Evolutionary conservation across 2,113 vertebrate species (phyloP).

Genomic region (Rhodinocichla rosea): DNA sequence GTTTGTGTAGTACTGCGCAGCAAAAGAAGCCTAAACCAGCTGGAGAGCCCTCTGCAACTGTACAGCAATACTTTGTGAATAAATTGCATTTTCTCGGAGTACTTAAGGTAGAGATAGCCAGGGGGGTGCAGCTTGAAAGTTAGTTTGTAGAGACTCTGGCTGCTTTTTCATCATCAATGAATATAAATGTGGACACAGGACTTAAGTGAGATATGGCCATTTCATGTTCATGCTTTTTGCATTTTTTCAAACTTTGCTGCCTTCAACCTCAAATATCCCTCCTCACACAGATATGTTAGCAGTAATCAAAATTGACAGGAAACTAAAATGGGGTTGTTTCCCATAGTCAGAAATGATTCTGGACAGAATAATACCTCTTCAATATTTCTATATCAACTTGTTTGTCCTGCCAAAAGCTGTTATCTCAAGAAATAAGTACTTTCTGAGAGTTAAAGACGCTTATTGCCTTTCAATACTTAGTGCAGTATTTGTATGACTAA

Average conservation of each 20-base stretch:
- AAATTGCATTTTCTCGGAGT: background rate
- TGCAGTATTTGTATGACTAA: background rate
- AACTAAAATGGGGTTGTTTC: background rate
- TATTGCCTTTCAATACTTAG: background rate
- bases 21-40: background rate
- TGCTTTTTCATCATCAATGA: background rate
- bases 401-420: background rate
- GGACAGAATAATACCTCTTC: background rate
- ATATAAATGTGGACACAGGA: background rate
- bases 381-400: background rate
- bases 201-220: accelerated
- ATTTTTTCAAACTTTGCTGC: background rate
- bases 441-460: background rate
- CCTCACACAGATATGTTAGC: background rate
- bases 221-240: background rate
- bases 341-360: background rate
- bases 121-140: background rate
- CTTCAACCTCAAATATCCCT: background rate
- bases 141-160: background rate
- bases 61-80: background rate
- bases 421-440: background rate
- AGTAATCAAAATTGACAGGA: background rate
- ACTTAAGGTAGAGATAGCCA: background rate
- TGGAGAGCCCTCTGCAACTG: background rate
- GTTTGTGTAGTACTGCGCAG: background rate